Evolutionary conservation across 2,797 vertebrate genomes (phyloP).

Genomic region (Centroberyx gerrardi): DNA sequence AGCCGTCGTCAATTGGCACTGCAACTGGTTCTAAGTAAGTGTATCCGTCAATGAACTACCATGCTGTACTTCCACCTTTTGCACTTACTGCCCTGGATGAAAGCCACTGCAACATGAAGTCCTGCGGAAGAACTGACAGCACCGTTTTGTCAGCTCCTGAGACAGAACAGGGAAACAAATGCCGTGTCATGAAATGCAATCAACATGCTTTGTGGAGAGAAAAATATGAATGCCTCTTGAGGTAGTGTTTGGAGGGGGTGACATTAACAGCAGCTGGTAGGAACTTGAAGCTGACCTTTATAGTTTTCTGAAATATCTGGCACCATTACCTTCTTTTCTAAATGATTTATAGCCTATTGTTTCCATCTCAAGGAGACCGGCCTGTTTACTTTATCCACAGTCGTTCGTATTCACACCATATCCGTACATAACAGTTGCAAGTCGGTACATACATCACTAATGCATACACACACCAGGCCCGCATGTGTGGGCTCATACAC

Average conservation of each 20-base stretch:
- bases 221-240: conserved; percentile 34
- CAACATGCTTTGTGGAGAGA: conserved; percentile 22
- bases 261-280: conserved; percentile 48
- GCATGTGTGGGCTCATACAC: no score
- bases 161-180: conserved; percentile 13
- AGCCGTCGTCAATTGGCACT: conserved; percentile 28
- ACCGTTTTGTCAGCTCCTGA: conserved; percentile 13
- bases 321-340: conserved; percentile 42
- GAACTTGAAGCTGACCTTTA: conserved; percentile 52
- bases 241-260: conserved; percentile 22
- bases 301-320: conserved; percentile 46
- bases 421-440: no score
- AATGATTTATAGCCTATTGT: conserved; percentile 55
- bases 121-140: conserved; percentile 18
- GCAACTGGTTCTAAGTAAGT: conserved; percentile 28
- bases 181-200: conserved; percentile 27
- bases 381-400: conserved; percentile 40
- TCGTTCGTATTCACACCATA: no score
- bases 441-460: no score
- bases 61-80: conserved; percentile 26
- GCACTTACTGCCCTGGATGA: conserved; percentile 8
- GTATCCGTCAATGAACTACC: conserved; percentile 20
- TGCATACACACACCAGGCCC: no score
- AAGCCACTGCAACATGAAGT: conserved; percentile 4
- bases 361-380: conserved; percentile 40